These are phyloP conservation scores for Protobothrops mucrosquamatus DNA, from an alignment of 2,113 vertebrate genomes.

Conservation along the genomic window DNA sequence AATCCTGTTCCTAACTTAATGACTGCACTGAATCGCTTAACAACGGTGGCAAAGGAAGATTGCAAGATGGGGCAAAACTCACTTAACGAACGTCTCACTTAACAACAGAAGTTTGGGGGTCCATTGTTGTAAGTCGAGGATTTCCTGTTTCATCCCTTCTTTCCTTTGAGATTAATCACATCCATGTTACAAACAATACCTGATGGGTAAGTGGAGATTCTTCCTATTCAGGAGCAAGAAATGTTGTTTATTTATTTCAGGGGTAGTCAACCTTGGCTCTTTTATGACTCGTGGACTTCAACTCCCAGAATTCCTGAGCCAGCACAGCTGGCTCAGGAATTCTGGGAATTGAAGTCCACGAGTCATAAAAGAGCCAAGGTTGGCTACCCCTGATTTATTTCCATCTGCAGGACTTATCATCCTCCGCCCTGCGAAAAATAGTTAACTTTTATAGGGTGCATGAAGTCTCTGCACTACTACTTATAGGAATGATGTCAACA, in stretches of 20 bases:
- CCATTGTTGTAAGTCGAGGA: neutral
- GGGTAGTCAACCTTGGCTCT: too few relatives aligned
- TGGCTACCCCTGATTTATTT: neutral
- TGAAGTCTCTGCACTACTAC: neutral
- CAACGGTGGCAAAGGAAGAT: neutral
- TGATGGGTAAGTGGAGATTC: neutral
- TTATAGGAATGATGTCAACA: slow-evolving; percentile 5
- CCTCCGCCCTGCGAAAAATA: neutral
- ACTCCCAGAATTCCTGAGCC: too few relatives aligned
- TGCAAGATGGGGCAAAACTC: neutral
- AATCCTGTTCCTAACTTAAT: neutral
- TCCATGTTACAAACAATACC: neutral
- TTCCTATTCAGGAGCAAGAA: neutral
- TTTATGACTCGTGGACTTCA: too few relatives aligned
- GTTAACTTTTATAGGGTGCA: neutral
- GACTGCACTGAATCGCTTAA: neutral
- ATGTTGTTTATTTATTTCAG: neutral
- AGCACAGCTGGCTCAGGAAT: too few relatives aligned
- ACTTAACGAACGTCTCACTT: neutral
- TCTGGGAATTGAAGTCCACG: too few relatives aligned
- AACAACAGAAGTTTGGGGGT: neutral
- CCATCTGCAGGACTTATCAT: neutral
- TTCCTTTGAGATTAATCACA: neutral
- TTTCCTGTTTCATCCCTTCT: neutral
- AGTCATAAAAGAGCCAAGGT: too few relatives aligned